phyloP scores from a whole-genome alignment of 2,113 vertebrate genomes.

The Pogonocichla stellata region DNA sequence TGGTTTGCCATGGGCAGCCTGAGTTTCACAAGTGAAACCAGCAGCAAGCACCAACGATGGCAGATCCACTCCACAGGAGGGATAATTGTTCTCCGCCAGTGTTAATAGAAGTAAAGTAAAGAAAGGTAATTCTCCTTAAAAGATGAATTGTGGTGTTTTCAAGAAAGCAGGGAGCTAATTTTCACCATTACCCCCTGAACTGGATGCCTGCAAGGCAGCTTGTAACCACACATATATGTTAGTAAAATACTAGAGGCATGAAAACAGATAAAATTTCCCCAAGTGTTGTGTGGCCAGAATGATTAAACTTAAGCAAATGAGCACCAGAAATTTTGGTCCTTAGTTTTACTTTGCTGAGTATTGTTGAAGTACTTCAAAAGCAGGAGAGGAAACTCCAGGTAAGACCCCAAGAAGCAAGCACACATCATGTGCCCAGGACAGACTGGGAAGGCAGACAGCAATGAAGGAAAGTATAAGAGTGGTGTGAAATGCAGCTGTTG shows the following conservation, averaged over 20 bases:
- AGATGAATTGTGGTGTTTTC: background rate
- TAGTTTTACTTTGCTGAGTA: no score
- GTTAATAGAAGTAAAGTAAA: background rate
- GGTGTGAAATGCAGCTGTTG: background rate
- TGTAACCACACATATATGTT: background rate
- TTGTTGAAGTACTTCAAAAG: no score
- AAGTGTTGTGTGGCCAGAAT: background rate
- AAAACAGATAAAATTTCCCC: background rate
- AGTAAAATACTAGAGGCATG: background rate
- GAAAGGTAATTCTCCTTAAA: background rate
- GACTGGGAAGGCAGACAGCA: background rate
- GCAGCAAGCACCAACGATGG: background rate
- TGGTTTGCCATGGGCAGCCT: background rate
- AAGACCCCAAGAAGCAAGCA: background rate
- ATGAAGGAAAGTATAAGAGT: background rate
- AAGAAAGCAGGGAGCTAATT: background rate
- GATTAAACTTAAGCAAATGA: background rate
- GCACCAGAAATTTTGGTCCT: no score
- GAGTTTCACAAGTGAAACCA: background rate
- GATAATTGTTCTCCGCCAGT: background rate
- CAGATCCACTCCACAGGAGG: background rate
- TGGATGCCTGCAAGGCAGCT: background rate
- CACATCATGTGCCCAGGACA: rapidly evolving
- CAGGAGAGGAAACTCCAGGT: no score
- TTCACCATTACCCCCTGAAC: background rate